Percentiles rank a stretch among this genome's conserved stretches.
Conservation (phyloP, 1,140 invertebrate genomes). For the Brachionus asplanchnoidis region DNA sequence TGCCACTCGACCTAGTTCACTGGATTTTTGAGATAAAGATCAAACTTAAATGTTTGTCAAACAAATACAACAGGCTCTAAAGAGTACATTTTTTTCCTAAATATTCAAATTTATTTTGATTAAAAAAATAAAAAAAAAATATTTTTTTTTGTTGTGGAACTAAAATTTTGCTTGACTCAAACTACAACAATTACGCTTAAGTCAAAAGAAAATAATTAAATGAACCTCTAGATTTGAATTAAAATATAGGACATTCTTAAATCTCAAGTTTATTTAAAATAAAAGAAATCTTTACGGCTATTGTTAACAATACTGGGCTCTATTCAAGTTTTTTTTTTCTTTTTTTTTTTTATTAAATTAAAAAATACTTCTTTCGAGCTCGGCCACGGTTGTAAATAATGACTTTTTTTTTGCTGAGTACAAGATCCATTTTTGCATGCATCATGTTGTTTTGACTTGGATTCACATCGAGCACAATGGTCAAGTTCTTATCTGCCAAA, state of each 20-base stretch:
- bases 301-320: background rate
- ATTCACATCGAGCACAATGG: background rate
- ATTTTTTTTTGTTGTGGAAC: background rate
- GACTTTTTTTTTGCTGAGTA: background rate
- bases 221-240: background rate
- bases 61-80: background rate
- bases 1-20: background rate
- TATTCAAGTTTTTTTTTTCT: background rate
- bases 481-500: background rate
- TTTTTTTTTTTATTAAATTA: background rate
- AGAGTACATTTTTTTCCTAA: background rate
- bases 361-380: background rate
- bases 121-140: background rate
- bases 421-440: background rate
- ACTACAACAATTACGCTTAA: background rate
- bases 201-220: background rate
- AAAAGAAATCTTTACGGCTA: conserved; percentile 15
- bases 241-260: conserved; percentile 25
- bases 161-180: background rate
- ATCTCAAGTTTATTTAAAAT: conserved; percentile 23
- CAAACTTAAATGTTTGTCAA: background rate
- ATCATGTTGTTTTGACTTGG: background rate
- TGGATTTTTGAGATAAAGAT: background rate
- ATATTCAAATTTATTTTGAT: background rate
- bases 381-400: background rate